Evolutionary conservation across 1,140 invertebrate genomes (phyloP).

Genomic region (Nebria ingens): DNA sequence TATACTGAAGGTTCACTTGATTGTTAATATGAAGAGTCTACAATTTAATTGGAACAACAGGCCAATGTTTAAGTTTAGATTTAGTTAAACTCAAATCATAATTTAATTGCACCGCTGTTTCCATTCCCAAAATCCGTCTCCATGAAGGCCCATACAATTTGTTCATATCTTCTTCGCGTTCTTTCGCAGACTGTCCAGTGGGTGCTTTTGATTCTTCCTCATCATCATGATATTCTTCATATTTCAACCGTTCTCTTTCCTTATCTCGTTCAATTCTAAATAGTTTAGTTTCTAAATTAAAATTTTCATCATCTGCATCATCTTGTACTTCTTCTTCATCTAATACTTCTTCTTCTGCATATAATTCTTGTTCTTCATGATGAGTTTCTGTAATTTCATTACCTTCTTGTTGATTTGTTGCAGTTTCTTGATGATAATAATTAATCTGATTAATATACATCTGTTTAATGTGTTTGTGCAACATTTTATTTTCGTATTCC

Average conservation of each 20-base stretch:
- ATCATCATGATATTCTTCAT: conserved; percentile 5
- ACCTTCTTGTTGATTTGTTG: background rate
- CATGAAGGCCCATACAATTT: conserved; percentile 49
- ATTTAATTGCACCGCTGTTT: conserved; percentile 56
- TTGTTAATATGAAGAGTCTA: too few relatives aligned
- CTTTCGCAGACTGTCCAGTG: conserved; percentile 15
- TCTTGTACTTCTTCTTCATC: conserved; percentile 5
- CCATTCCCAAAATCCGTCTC: conserved; percentile 60
- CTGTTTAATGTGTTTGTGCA: conserved; percentile 34
- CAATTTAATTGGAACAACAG: conserved; percentile 57
- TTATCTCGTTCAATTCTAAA: background rate
- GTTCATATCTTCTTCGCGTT: conserved; percentile 35
- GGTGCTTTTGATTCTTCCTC: background rate
- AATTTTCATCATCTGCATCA: conserved; percentile 19
- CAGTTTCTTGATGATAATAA: background rate
- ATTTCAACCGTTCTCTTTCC: background rate
- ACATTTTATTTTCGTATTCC: conserved; percentile 49
- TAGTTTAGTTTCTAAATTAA: background rate
- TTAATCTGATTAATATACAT: conserved; percentile 16
- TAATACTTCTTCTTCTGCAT: background rate
- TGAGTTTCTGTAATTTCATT: background rate
- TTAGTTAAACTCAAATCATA: conserved; percentile 52
- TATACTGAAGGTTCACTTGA: too few relatives aligned
- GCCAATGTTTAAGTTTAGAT: conserved; percentile 56
- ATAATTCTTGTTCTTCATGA: conserved; percentile 4